Evolutionary conservation across 2,797 vertebrate species (phyloP).

Genomic region (Rhadinocentrus ornatus): DNA sequence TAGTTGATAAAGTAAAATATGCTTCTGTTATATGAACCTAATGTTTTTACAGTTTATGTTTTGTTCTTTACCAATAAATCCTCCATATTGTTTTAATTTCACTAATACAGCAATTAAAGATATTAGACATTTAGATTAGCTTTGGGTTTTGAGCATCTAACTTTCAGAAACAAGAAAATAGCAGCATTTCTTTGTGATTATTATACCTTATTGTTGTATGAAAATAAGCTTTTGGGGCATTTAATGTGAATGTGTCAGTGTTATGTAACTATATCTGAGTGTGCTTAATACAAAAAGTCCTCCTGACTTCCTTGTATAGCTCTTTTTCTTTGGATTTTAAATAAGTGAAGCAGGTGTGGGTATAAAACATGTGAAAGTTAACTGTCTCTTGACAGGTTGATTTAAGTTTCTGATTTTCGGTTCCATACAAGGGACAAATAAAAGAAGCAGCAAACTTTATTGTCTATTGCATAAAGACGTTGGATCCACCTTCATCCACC

Average conservation of each 20-base stretch:
- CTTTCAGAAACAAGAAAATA: too few relatives aligned
- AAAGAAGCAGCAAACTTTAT: too few relatives aligned
- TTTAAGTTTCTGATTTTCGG: slow-evolving; percentile 44
- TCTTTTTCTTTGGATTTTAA: slow-evolving; percentile 10
- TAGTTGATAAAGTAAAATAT: not conserved
- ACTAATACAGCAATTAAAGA: too few relatives aligned
- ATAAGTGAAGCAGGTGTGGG: not conserved
- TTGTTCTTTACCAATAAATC: too few relatives aligned
- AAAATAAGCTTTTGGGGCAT: not conserved
- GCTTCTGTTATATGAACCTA: not conserved
- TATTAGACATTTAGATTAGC: too few relatives aligned
- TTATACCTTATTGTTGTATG: not conserved
- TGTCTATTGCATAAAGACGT: too few relatives aligned
- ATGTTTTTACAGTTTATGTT: too few relatives aligned
- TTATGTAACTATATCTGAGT: not conserved
- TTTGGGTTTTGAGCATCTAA: too few relatives aligned
- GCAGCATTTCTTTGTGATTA: too few relatives aligned
- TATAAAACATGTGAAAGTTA: slow-evolving; percentile 12
- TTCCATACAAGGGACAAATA: not conserved
- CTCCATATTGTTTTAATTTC: too few relatives aligned
- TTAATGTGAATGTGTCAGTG: not conserved
- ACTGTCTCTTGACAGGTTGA: slow-evolving; percentile 46
- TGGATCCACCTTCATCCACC: too few relatives aligned
- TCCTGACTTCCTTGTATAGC: not conserved
- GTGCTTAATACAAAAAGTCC: not conserved